Evolutionary conservation across 2,797 vertebrate species (phyloP), one percentile per base, ranked within the genome.

Genomic region (Triplophysa yarkandensis): DNA sequence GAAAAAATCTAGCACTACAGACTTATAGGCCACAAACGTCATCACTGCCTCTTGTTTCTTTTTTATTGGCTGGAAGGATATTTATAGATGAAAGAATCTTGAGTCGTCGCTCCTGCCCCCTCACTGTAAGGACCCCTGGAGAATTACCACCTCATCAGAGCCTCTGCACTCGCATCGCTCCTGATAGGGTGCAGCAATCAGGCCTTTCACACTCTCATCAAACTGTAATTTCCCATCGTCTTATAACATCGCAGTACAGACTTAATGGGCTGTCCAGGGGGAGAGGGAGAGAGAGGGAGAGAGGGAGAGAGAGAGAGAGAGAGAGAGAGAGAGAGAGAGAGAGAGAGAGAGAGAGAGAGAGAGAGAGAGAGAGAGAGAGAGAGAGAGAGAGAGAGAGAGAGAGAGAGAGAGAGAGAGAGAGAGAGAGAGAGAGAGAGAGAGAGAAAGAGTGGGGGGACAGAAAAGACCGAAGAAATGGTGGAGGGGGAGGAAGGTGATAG

Each of bases 111-210:
- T 80, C 71, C 76, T 80, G 50, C 34, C 34, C 70, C 67, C 72
- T 80, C 74, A 62, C 81, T 74, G 63, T 77, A 69, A 76, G 76
- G 69, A 60, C 69, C 78, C 50, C 52, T 62, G 77, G 66, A 74
- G 86, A 85, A 86, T 85, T 71, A 82, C 72, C 66, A 76, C 68
- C 76, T 80, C 76, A 79, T 81, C 82, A 80, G 79, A 67, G 63
- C 78, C 70, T 81, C 17, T 83, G 78, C 48, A 75, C 39, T 54
- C 68, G 21, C 48, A 61, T 52, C 17, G 67, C 73, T 78, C 60
- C 46, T 27, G 57, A 77, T 50, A 65, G 36, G 2, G 54, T 27
- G 50, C 57, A 48, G 64, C 64, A 75, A 75, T 75, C 73, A 75
- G 63, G 55, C 64, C 64, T 67, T 67, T 66, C 55, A 39, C 55